These are phyloP conservation scores for Gambusia affinis DNA, from an alignment of 2,113 vertebrate species.

Conservation along the genomic window DNA sequence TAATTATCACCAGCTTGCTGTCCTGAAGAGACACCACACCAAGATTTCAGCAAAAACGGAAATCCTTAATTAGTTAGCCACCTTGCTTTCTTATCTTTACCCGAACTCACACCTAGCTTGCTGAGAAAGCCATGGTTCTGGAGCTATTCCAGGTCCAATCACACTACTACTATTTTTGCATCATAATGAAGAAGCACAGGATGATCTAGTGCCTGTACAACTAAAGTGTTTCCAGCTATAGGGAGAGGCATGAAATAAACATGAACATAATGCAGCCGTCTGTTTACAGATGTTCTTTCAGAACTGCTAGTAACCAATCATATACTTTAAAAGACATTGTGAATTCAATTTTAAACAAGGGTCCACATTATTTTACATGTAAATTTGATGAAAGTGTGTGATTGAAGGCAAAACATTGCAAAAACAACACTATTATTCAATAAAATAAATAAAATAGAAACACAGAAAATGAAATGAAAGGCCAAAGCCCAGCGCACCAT, in stretches of 20 bases:
- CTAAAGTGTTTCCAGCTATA: neutral
- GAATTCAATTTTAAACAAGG: slow-evolving; percentile 9
- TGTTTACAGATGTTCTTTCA: neutral
- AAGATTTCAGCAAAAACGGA: slow-evolving; percentile 61
- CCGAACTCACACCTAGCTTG: slow-evolving; percentile 62
- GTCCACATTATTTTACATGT: slow-evolving; percentile 14
- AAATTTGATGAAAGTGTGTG: slow-evolving; percentile 25
- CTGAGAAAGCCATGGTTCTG: slow-evolving; percentile 36
- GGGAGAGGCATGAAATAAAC: slow-evolving; percentile 5
- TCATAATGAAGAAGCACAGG: slow-evolving; percentile 38
- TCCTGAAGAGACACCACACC: slow-evolving; percentile 53
- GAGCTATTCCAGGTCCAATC: slow-evolving; percentile 42
- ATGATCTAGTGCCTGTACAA: slow-evolving; percentile 27
- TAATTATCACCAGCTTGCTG: slow-evolving; percentile 61
- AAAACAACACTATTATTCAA: slow-evolving; percentile 30
- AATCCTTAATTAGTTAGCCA: slow-evolving; percentile 67
- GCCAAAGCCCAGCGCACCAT: no score
- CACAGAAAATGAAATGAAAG: slow-evolving; percentile 34
- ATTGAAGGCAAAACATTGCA: slow-evolving; percentile 10
- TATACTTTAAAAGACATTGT: slow-evolving; percentile 17
- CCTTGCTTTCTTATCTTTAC: slow-evolving; percentile 32
- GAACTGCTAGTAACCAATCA: neutral
- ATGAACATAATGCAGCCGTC: neutral
- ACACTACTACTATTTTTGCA: slow-evolving; percentile 45
- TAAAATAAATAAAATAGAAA: slow-evolving; percentile 44